These are phyloP conservation scores for Pachymerium ferrugineum DNA, from an alignment of 2,888 invertebrate species.

Conservation along the genomic window DNA sequence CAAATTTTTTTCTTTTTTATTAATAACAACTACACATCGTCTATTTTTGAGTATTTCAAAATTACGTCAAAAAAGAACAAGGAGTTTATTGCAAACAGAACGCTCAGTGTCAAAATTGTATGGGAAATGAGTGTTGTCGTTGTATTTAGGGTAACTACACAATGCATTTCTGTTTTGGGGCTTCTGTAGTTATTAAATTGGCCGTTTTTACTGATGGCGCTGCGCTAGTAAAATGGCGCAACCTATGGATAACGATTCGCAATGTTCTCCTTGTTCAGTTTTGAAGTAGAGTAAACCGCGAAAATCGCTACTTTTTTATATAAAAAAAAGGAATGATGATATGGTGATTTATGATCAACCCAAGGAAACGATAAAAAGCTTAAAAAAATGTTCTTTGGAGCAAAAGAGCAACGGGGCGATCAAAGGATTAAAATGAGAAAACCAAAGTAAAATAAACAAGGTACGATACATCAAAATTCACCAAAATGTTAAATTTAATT, in stretches of 20 bases:
- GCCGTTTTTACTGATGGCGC: too few relatives aligned
- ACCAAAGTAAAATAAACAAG: background rate
- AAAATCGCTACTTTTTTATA: too few relatives aligned
- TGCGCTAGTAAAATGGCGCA: too few relatives aligned
- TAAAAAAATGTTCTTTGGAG: background rate
- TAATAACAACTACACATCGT: background rate
- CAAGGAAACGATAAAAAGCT: background rate
- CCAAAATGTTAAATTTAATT: background rate
- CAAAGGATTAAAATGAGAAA: background rate
- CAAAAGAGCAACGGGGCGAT: background rate
- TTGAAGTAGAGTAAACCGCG: too few relatives aligned
- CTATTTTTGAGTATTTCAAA: background rate
- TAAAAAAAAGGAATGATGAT: background rate
- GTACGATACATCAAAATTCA: background rate
- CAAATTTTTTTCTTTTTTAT: background rate
- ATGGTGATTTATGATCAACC: constrained; percentile 12
- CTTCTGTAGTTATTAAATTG: too few relatives aligned
- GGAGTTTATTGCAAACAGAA: too few relatives aligned
- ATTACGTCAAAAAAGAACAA: background rate
- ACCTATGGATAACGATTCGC: too few relatives aligned
- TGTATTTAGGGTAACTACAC: too few relatives aligned
- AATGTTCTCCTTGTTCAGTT: too few relatives aligned
- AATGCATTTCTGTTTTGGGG: too few relatives aligned
- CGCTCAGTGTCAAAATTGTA: too few relatives aligned
- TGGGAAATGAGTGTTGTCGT: too few relatives aligned